These are phyloP conservation scores for Gobionotothen gibberifrons DNA, from an alignment of 2,797 vertebrate species.

Conservation along the genomic window DNA sequence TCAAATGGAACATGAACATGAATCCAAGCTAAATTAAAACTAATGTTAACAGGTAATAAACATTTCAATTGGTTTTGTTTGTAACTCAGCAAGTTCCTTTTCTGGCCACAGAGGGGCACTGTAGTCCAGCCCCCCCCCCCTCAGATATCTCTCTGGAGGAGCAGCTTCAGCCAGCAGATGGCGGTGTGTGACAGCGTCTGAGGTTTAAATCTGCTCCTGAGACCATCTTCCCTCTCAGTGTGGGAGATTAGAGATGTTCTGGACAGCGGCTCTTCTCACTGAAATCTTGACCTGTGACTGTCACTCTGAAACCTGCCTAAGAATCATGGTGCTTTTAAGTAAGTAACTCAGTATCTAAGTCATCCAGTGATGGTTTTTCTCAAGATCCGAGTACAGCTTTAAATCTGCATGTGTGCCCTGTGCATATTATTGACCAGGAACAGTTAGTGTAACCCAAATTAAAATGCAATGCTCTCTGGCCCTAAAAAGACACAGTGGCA, in stretches of 20 bases:
- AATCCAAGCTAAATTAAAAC: too few relatives aligned
- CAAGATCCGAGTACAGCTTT: too few relatives aligned
- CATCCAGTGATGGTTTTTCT: too few relatives aligned
- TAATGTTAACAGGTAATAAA: not conserved
- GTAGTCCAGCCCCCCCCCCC: conserved; percentile 1
- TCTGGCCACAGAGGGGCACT: conserved; percentile 46
- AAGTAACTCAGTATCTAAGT: too few relatives aligned
- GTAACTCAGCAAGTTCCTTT: not conserved
- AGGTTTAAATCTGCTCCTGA: not conserved
- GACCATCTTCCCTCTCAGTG: not conserved
- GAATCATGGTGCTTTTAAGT: too few relatives aligned
- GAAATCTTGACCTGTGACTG: not conserved
- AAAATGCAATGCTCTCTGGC: too few relatives aligned
- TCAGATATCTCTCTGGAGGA: not conserved
- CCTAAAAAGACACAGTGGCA: too few relatives aligned
- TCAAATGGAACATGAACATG: too few relatives aligned
- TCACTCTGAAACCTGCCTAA: too few relatives aligned
- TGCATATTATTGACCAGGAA: too few relatives aligned
- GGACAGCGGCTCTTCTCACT: not conserved
- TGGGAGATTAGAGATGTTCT: conserved; percentile 2
- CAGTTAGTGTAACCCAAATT: too few relatives aligned
- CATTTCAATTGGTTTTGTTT: not conserved
- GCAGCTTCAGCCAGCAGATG: conserved; percentile 62
- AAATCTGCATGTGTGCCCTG: too few relatives aligned
- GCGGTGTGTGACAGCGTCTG: conserved; percentile 32